Evolutionary conservation across 2,888 invertebrate genomes (phyloP), one percentile per base, ranked within the genome.

Genomic region (Pristionchus fissidentatus): DNA sequence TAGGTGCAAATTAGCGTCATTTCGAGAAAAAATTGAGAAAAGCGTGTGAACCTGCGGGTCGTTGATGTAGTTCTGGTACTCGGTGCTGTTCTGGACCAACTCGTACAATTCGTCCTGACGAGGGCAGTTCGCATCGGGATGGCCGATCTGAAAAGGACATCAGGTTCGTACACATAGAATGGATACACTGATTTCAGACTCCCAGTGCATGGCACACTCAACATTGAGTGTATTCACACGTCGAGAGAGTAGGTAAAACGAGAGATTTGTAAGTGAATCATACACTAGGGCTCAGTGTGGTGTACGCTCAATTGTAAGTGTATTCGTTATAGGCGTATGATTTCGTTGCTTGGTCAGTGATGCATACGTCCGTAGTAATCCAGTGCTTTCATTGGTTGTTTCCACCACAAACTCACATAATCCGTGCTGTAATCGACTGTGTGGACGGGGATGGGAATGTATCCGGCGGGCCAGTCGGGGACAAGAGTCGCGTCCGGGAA

Each of bases 401-500:
- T 8, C 38, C 66, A 19, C 32, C 10, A n/a, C 3, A n/a, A 38
- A 52, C 85, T 82, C 19, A 90, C 90, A 52, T 87, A 86, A 85
- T 90, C 90, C 32, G 85, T 85, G n/a, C 86, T 85, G 41, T 86
- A 84, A 4, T 85, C 86, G 1, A 89, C 85, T 4, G 90, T 90
- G 57, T 90, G 90, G 4, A 90, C 88, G 5, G 90, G 90, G 46
- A 90, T 86, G 4, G 90, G 90, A 1, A 90, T 88, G 88, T 88
- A 90, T 10, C 84, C 85, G 0, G 73, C 66, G 0, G 90, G 90
- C 90, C 90, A 90, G 22, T 49, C 81, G 49, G 75, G 75, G 4
- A n/a, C 75, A 7, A 49, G 49, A 26, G 70, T 41, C 32, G 46
- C 49, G 3, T 8, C 8, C 22, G 75, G 75, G 49, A 3, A 77